phyloP scores from a whole-genome alignment of 2,113 vertebrate species.

The Planiliza haematocheilus region DNA sequence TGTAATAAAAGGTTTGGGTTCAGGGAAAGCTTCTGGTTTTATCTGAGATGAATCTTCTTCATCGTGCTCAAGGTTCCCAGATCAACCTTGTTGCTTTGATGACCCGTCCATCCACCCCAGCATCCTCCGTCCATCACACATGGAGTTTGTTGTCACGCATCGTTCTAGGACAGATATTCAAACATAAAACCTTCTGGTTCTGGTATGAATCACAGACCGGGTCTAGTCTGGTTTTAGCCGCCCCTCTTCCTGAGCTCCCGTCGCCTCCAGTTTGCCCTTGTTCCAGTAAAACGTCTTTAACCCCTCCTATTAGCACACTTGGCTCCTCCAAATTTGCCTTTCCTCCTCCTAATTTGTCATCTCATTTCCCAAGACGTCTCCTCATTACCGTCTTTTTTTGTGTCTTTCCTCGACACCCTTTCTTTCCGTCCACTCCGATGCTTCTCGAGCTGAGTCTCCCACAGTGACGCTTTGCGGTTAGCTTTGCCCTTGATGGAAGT shows the following conservation, averaged over 20 bases:
- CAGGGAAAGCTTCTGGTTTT: no score
- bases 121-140: no score
- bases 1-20: no score
- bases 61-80: no score
- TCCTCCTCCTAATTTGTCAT: conserved; percentile 64
- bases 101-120: no score
- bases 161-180: no score
- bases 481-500: conserved; percentile 51
- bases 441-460: conserved; percentile 4
- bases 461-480: conserved; percentile 23
- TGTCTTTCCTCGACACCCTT: conserved; percentile 42
- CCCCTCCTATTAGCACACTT: conserved; percentile 60
- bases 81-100: no score
- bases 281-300: conserved; percentile 66
- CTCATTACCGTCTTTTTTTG: conserved; percentile 55
- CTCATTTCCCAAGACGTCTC: conserved; percentile 66
- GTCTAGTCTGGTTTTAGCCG: not conserved
- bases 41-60: no score
- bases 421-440: conserved; percentile 12
- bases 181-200: no score
- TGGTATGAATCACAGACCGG: no score
- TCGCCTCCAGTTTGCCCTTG: conserved; percentile 58
- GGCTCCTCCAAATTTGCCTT: conserved; percentile 53
- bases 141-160: conserved; percentile 4
- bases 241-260: conserved; percentile 5